Evolutionary conservation across 2,888 invertebrate species (phyloP).

Genomic region (Epicampocera succincta): DNA sequence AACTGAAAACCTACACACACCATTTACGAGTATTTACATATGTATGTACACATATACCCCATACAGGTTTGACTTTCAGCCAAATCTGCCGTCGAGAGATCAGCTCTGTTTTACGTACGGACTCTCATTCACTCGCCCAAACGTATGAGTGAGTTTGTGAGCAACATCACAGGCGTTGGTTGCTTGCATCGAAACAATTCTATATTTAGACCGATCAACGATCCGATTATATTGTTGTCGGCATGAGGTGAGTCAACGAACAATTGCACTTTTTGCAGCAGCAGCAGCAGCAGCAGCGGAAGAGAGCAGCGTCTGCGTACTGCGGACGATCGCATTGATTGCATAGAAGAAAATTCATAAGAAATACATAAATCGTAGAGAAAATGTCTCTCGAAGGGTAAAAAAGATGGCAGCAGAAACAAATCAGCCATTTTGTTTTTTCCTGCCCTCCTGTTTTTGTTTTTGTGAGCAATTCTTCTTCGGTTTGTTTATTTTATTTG

Average conservation of each 20-base stretch:
- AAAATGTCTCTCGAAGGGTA: slow-evolving; percentile 26
- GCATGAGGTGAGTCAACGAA: slow-evolving; percentile 47
- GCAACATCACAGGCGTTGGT: slow-evolving; percentile 1
- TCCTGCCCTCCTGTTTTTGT: background rate
- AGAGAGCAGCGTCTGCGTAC: slow-evolving; percentile 62
- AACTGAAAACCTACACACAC: slow-evolving; percentile 40
- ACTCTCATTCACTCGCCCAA: slow-evolving; percentile 17
- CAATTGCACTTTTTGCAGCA: slow-evolving; percentile 21
- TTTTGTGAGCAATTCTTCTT: slow-evolving; percentile 17
- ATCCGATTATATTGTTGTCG: background rate
- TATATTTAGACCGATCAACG: slow-evolving; percentile 63
- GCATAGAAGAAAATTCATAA: background rate
- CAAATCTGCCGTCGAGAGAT: background rate
- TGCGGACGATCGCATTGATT: slow-evolving; percentile 16
- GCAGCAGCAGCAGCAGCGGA: background rate
- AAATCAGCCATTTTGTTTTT: slow-evolving; percentile 66
- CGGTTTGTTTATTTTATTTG: background rate
- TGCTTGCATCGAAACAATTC: slow-evolving; percentile 46
- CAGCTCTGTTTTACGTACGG: background rate
- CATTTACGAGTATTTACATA: background rate
- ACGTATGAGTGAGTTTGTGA: slow-evolving; percentile 60
- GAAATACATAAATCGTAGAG: background rate
- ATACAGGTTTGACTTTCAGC: slow-evolving; percentile 28
- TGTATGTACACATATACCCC: background rate
- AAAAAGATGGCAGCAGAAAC: slow-evolving; percentile 37